Conservation (phyloP, 2,888 invertebrate genomes). For the Xestoiulus laeticollis region DNA sequence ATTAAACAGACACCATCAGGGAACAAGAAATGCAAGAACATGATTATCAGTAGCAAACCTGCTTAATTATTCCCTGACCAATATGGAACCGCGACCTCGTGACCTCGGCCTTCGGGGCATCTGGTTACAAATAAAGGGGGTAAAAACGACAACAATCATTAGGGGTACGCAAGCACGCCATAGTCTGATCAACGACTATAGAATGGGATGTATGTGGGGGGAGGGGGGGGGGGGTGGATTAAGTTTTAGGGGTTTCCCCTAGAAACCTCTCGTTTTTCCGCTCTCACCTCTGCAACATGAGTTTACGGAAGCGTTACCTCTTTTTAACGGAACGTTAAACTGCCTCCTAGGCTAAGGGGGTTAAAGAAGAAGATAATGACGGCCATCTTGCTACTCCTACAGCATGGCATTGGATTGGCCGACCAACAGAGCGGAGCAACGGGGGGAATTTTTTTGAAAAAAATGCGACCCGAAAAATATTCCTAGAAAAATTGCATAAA, state of each 20-base stretch:
- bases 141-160: no score
- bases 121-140: background rate
- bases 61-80: background rate
- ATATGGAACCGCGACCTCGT: background rate
- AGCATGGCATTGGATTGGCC: background rate
- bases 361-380: background rate
- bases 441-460: background rate
- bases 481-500: background rate
- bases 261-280: constrained; percentile 23
- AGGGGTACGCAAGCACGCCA: no score
- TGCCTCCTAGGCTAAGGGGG: background rate
- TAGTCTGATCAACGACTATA: background rate
- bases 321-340: constrained; percentile 10
- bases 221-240: background rate
- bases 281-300: background rate
- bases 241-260: background rate
- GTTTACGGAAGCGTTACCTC: constrained; percentile 7
- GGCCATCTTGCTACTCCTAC: constrained; percentile 15
- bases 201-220: background rate
- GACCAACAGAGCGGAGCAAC: background rate
- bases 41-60: background rate
- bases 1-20: no score
- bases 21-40: background rate
- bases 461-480: constrained; percentile 13
- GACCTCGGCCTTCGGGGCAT: background rate